Percentiles rank a stretch among this genome's conserved stretches.
Conservation (phyloP, 2,113 vertebrate species). For the Odocoileus virginianus region DNA sequence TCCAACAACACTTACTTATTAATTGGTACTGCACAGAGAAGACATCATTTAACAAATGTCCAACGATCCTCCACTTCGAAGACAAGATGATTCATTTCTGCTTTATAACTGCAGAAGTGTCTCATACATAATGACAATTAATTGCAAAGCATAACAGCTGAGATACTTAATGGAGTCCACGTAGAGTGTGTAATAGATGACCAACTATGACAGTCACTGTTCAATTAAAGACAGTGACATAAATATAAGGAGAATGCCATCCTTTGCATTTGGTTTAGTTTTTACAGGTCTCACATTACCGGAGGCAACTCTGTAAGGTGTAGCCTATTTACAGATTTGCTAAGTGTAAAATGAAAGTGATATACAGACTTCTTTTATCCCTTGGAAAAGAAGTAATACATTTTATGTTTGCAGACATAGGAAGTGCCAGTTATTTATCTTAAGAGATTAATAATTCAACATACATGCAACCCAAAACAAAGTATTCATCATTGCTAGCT, state of each 20-base stretch:
- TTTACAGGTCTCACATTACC: background rate
- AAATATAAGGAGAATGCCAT: constrained; percentile 25
- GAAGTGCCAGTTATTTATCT: constrained; percentile 27
- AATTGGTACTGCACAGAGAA: constrained; percentile 34
- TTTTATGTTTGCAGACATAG: constrained; percentile 2
- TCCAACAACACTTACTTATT: constrained; percentile 26
- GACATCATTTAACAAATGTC: constrained; percentile 19
- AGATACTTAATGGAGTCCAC: constrained; percentile 40
- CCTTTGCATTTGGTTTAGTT: background rate
- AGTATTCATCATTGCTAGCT: background rate
- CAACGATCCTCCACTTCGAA: constrained; percentile 21
- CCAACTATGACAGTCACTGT: background rate
- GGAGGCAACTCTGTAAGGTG: constrained; percentile 20
- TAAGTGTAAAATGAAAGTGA: constrained; percentile 37
- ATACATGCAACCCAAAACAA: constrained; percentile 33
- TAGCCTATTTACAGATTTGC: constrained; percentile 21
- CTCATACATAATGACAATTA: background rate
- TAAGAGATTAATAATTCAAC: constrained; percentile 35
- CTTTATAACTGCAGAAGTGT: constrained; percentile 34
- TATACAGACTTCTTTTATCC: background rate
- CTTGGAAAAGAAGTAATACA: constrained; percentile 51
- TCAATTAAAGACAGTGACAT: background rate
- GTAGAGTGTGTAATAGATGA: constrained; percentile 43
- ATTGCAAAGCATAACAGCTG: constrained; percentile 18
- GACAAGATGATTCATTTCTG: constrained; percentile 45